Conservation (phyloP, 2,113 vertebrate genomes). For the Bos taurus region DNA sequence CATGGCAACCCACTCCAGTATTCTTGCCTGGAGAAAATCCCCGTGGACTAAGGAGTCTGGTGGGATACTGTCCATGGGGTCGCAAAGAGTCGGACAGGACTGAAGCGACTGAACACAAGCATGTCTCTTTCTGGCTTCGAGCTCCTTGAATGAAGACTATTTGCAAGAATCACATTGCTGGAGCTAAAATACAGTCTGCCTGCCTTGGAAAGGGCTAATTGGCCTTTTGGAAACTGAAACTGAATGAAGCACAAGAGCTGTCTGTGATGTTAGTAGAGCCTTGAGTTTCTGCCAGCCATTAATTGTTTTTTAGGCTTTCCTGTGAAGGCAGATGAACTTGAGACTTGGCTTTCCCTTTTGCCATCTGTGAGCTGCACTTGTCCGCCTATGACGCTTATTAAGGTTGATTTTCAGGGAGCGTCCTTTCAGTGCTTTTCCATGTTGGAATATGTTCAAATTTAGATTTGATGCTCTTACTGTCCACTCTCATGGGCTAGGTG, state of each 20-base stretch:
- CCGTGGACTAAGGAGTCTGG: background rate
- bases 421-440: background rate
- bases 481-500: background rate
- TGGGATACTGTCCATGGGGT: background rate
- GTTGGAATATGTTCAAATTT: background rate
- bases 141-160: background rate
- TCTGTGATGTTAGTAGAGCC: background rate
- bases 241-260: background rate
- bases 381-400: background rate
- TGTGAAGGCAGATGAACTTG: background rate
- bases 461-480: background rate
- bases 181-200: background rate
- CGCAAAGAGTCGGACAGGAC: background rate
- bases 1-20: background rate
- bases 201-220: background rate
- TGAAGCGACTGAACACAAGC: background rate
- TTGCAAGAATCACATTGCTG: background rate
- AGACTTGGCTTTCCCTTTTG: background rate
- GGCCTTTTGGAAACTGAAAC: background rate
- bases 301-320: conserved; percentile 10
- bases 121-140: background rate
- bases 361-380: background rate
- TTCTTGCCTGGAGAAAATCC: background rate
- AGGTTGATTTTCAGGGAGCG: background rate
- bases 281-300: conserved; percentile 21